Evolutionary conservation across 2,113 vertebrate species (phyloP), one percentile per base, ranked within the genome.

Genomic region (Monarcha castaneiventris): DNA sequence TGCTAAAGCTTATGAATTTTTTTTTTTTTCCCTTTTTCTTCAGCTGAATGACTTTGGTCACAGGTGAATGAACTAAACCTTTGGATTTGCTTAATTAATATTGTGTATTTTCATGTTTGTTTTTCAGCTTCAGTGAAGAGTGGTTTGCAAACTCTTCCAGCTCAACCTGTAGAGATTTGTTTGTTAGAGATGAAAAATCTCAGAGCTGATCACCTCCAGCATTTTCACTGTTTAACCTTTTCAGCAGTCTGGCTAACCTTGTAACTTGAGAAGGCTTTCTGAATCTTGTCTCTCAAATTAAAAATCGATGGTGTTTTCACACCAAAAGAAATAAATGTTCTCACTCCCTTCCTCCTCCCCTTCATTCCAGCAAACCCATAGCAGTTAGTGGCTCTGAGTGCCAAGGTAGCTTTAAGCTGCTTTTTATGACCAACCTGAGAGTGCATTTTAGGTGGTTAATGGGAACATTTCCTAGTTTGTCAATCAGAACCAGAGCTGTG

Each of bases 401-500:
- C 82, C 37, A 7, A 69, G 55, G 76, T 93, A 93, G 63, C 71
- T 97, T 84, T 88, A 90, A 93, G 85, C 95, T 96, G 80, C 35
- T 84, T 95, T 97, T 97, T 97, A 96, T 95, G 94, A 92, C 81
- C 84, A 93, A 97, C 89, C 68, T 93, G 84, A 96, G 94, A 95
- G 56, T 14, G 19, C 43, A 87, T 96, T 92, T 94, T 92, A 96
- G 95, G 89, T 97, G 89, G 94, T 97, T 97, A 96, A 95, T 92
- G 91, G 93, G 91, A 97, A 96, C 74, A 91, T 92, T 96, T 97
- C 95, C 91, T 92, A 91, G 84, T 95, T 95, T 96, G 94, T 96
- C 96, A 96, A 90, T 97, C 87, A 97, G 92, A 97, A 97, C 87
- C 93, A 97, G 94, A 97, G 84, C 46, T 83, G 89, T 95, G 62